These are phyloP conservation scores for Hylyphantes graminicola DNA, from an alignment of 1,140 invertebrate genomes.

Conservation along the genomic window DNA sequence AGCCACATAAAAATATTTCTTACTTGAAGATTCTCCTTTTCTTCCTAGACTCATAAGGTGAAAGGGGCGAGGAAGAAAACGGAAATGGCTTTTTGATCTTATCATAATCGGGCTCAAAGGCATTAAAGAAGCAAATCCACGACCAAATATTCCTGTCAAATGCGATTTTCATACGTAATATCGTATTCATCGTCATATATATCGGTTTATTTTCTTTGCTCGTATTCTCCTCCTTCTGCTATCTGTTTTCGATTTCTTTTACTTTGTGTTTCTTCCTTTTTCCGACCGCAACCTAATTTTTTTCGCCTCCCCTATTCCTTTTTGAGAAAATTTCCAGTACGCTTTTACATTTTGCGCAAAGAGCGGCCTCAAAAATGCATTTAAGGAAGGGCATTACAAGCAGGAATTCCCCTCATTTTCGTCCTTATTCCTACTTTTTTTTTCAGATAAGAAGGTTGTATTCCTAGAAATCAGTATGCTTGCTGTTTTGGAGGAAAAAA, in stretches of 20 bases:
- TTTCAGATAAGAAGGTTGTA: neutral
- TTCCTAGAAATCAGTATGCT: neutral
- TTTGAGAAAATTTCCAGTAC: constrained; percentile 7
- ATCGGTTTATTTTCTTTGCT: constrained; percentile 33
- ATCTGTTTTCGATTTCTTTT: constrained; percentile 38
- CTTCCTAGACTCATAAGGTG: neutral
- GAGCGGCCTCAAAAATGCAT: neutral
- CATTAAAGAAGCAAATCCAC: constrained; percentile 52
- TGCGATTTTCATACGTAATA: constrained; percentile 54
- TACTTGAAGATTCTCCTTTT: no score
- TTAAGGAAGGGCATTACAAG: neutral
- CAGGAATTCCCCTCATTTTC: neutral
- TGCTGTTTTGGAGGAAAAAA: no score
- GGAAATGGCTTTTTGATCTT: constrained; percentile 58
- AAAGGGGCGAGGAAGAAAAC: constrained; percentile 28
- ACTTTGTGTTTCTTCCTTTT: no score
- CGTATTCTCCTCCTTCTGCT: neutral
- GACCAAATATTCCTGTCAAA: constrained; percentile 52
- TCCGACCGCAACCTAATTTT: constrained; percentile 9
- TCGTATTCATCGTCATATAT: constrained; percentile 49
- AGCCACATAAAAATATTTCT: no score
- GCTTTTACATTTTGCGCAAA: constrained; percentile 1
- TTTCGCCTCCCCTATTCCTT: neutral
- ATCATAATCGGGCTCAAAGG: constrained; percentile 57
- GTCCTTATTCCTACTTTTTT: neutral